Evolutionary conservation across 1,140 invertebrate genomes (phyloP), one percentile per base, ranked within the genome.

Genomic region (Neotoxoptera formosana): DNA sequence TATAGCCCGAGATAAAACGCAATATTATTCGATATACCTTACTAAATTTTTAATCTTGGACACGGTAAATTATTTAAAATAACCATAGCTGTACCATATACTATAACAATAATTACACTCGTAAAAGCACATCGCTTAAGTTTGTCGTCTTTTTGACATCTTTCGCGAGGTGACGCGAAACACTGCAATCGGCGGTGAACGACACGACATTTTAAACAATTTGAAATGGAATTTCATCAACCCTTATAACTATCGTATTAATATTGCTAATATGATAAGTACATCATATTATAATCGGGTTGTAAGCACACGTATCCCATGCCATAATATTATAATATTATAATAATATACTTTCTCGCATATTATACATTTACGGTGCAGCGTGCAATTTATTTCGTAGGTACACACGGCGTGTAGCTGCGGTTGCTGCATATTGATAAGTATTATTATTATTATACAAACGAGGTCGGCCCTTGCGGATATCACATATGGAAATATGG

Each of bases 361-460:
- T n/a, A 6, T n/a, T 76, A 76, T 76, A 76, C 4, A n/a, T 7
- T 17, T 76, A 76, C 6, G n/a, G n/a, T n/a, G 60, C 60, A n/a
- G 23, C 30, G 1, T 76, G 60, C 30, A n/a, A 76, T 76, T 76
- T 76, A 76, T 76, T 76, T 76, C 14, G 11, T n/a, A 67, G 25
- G 25, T 11, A 60, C 2, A 8, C 30, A 67, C 20, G 3, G 7
- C 60, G 17, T n/a, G 21, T 17, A 6, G 30, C 30, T 17, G n/a
- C n/a, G 60, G 60, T 76, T 14, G 30, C 60, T 76, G 30, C 60
- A 76, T 76, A 76, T 76, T 76, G 60, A 76, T 76, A 76, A n/a
- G 60, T 76, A 76, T 76, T 76, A 76, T 76, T 67, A 67, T n/a
- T 67, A 67, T 67, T n/a, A 76, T n/a, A 76, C n/a, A 30, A 76